Conservation (phyloP, 1,140 invertebrate species). For the Macrotrachela quadricornifera region DNA sequence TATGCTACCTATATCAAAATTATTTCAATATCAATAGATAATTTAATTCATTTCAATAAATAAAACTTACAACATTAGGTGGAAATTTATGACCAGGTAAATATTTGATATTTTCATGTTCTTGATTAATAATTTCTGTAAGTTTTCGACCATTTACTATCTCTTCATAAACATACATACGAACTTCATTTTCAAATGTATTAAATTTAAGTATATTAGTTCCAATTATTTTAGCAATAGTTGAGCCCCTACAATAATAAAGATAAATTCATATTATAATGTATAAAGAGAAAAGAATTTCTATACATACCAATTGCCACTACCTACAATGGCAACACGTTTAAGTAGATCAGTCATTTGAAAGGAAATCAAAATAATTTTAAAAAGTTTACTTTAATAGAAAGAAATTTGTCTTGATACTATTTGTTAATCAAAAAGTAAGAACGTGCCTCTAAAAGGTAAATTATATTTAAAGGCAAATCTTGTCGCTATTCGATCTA, state of each 20-base stretch:
- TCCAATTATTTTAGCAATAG: constrained; percentile 95
- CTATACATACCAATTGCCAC: constrained; percentile 81
- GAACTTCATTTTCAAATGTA: constrained; percentile 40
- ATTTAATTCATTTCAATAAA: background rate
- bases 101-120: constrained; percentile 97
- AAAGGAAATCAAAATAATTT: no score
- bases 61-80: constrained; percentile 31
- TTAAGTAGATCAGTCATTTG: constrained; percentile 4
- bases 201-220: constrained; percentile 45
- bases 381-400: no score
- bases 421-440: no score
- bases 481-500: no score
- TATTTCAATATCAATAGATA: background rate
- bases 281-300: background rate
- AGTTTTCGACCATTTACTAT: constrained; percentile 81
- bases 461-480: no score
- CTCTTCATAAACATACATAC: constrained; percentile 97
- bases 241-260: constrained; percentile 61
- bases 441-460: no score
- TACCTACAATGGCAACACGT: constrained; percentile 63
- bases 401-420: no score
- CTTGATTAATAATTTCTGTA: constrained; percentile 91
- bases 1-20: constrained; percentile 62
- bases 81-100: constrained; percentile 77
- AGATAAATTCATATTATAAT: background rate